Evolutionary conservation across 2,888 invertebrate species (phyloP), one percentile per base, ranked within the genome.

Genomic region (Spisula solida): DNA sequence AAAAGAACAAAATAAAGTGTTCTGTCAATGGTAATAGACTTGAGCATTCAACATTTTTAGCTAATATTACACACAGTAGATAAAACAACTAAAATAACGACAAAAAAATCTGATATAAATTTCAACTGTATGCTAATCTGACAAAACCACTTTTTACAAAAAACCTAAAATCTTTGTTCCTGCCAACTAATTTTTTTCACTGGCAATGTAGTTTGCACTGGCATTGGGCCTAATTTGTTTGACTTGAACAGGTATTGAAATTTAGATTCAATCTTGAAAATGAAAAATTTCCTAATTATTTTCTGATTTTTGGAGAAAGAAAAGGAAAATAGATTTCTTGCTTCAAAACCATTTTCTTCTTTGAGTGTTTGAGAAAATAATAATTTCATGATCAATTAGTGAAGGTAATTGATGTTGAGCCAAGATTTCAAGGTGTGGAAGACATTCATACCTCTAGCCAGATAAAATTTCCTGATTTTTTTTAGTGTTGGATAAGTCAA

Each of bases 301-400:
- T 60, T 60, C n/a, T n/a, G n/a, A n/a, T 41, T 31, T 31, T 70
- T 12, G 29, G 31, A 75, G 34, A 75, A 34, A 75, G 12, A 75
- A 75, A 75, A 16, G 20, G 18, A 34, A 75, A 16, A 34, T 75
- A 0, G 18, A 41, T 60, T 60, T 75, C 31, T 34, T 34, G 1
- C 31, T 75, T 34, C 34, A 16, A 18, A 75, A 70, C 70, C n/a
- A 70, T 70, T 34, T 25, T 31, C 18, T 66, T 31, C 34, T 34
- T 31, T 34, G 14, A 34, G 75, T 31, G 12, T 75, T 75, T 18
- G 31, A 75, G 31, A 34, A 75, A 75, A 75, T 75, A 16, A 75
- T 75, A 75, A 75, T 75, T 75, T 75, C 75, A 75, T 75, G 75
- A 75, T 34, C 34, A 75, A 75, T 75, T 75, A 75, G 18, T 75